Conservation (phyloP, 2,888 invertebrate species). For the Taphrorychus bicolor region DNA sequence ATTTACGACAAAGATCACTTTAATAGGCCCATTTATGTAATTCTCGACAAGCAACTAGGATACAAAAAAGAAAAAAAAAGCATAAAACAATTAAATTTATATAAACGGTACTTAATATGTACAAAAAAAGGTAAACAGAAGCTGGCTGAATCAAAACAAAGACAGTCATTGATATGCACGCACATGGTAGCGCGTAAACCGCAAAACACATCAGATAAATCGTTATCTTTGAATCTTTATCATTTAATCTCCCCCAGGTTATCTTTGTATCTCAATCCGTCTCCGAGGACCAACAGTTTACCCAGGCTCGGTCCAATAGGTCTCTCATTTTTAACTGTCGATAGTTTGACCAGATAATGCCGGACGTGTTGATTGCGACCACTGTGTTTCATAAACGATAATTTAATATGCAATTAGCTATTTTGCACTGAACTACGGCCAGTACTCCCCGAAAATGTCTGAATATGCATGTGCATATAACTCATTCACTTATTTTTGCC, state of each 20-base stretch:
- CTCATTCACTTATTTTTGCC: no score
- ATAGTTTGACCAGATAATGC: conserved; percentile 34
- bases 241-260: conserved; percentile 29
- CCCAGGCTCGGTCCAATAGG: conserved; percentile 21
- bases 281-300: conserved; percentile 32
- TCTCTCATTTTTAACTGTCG: conserved; percentile 38
- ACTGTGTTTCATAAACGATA: conserved; percentile 36
- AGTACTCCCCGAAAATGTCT: no score
- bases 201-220: conserved; percentile 32
- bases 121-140: no score
- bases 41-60: no score
- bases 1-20: no score
- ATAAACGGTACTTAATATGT: no score
- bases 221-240: conserved; percentile 34
- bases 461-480: no score
- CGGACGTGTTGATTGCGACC: conserved; percentile 39
- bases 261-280: conserved; percentile 37
- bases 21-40: no score
- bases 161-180: conserved; percentile 24
- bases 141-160: background rate
- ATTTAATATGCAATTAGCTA: conserved; percentile 39
- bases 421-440: conserved; percentile 21
- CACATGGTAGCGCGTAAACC: conserved; percentile 28
- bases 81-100: no score
- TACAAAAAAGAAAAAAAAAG: no score